A percentile compares a stretch with the other conserved stretches of the same genome.
Conservation (phyloP, 2,797 vertebrate genomes). For the Pseudochromis fuscus region DNA sequence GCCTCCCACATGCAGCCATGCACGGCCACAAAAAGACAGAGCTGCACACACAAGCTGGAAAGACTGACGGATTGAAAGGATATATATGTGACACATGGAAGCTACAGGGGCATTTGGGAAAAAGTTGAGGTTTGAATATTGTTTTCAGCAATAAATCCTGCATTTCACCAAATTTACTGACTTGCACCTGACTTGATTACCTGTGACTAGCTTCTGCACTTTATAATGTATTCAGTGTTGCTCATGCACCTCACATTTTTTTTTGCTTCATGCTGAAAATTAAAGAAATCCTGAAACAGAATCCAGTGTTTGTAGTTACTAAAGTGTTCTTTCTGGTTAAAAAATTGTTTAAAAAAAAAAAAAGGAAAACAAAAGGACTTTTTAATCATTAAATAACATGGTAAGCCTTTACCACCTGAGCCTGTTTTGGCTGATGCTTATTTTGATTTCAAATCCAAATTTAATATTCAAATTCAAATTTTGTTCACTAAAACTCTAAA, state of each 20-base stretch:
- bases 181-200: neutral
- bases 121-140: neutral
- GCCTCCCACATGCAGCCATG: neutral
- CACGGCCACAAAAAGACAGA: neutral
- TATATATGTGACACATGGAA: neutral
- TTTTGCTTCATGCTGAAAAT: neutral
- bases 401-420: too few species aligned
- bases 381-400: too few species aligned
- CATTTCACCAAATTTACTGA: neutral
- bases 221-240: too few species aligned
- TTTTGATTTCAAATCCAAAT: too few species aligned
- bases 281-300: neutral
- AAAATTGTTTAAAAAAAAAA: neutral
- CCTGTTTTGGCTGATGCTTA: too few species aligned
- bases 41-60: neutral
- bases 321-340: neutral
- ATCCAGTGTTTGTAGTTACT: neutral
- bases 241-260: too few species aligned
- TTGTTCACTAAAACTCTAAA: too few species aligned
- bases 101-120: neutral
- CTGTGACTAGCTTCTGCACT: neutral
- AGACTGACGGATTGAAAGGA: neutral
- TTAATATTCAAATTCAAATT: too few species aligned
- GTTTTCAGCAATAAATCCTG: slow-evolving; percentile 1
- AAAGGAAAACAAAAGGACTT: too few species aligned